Evolutionary conservation across 2,113 vertebrate species (phyloP).

Genomic region (Poeciliopsis retropinna): DNA sequence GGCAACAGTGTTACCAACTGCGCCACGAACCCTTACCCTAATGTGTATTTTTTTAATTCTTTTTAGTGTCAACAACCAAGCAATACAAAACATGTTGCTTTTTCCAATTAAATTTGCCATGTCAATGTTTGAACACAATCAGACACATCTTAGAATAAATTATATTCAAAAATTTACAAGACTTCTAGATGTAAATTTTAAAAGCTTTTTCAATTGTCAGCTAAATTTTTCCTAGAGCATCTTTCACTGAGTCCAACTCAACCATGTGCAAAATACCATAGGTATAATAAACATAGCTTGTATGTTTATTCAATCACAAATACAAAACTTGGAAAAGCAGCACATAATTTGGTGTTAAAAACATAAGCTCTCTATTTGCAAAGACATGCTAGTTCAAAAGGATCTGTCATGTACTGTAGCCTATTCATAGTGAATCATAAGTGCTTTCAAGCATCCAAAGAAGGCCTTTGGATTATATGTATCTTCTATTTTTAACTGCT

Average conservation of each 20-base stretch:
- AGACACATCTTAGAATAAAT: conserved; percentile 38
- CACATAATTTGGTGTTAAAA: neutral
- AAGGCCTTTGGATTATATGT: neutral
- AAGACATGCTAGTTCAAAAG: neutral
- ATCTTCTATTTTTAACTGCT: neutral
- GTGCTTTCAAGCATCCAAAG: neutral
- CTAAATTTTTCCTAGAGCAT: conserved; percentile 4
- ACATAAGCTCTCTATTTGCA: neutral
- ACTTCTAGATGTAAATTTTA: conserved; percentile 25
- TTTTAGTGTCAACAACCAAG: too few species aligned
- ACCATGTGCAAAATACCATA: neutral
- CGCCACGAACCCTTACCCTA: neutral
- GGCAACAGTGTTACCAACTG: too few species aligned
- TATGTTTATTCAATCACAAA: neutral
- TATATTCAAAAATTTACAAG: conserved; percentile 41
- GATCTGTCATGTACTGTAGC: neutral
- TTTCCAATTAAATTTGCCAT: neutral
- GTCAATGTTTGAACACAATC: neutral
- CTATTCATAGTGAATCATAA: neutral
- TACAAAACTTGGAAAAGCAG: neutral
- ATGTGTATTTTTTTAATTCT: neutral
- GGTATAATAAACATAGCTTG: too few species aligned
- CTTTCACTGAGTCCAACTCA: neutral
- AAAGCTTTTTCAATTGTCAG: neutral
- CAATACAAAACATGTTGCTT: neutral